A percentile compares a stretch with the other conserved stretches of the same genome.
Conservation (phyloP, 2,797 vertebrate species). For the Sebastes jordani region DNA sequence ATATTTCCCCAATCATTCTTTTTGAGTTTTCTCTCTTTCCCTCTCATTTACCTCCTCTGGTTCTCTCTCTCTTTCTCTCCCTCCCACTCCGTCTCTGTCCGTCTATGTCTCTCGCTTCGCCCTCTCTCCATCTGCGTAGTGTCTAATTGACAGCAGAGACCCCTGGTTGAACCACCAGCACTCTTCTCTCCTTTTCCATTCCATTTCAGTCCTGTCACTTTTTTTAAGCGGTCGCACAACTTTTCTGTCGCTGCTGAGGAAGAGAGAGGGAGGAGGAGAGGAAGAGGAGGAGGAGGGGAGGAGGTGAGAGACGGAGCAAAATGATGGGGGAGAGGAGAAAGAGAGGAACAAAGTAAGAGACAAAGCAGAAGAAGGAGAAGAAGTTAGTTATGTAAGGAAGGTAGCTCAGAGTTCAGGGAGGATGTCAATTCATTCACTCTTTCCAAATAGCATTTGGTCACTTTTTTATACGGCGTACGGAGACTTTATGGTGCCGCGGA, state of each 20-base stretch:
- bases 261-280: not conserved
- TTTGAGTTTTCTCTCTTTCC: slow-evolving; percentile 55
- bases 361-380: not conserved
- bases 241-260: slow-evolving; percentile 33
- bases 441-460: too few species aligned
- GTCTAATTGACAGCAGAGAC: slow-evolving; percentile 79
- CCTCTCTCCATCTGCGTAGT: slow-evolving; percentile 65
- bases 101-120: slow-evolving; percentile 41
- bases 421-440: not conserved
- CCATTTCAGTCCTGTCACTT: slow-evolving; percentile 50
- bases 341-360: not conserved
- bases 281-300: not conserved
- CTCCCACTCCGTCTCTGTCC: slow-evolving; percentile 23
- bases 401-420: slow-evolving; percentile 24
- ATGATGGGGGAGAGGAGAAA: not conserved
- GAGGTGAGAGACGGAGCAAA: not conserved
- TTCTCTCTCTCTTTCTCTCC: slow-evolving; percentile 10
- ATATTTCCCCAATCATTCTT: slow-evolving; percentile 73
- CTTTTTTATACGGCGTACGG: too few species aligned
- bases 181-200: slow-evolving; percentile 27
- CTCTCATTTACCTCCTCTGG: slow-evolving; percentile 36
- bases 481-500: too few species aligned
- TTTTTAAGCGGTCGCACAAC: slow-evolving; percentile 38
- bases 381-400: not conserved
- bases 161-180: slow-evolving; percentile 71